Evolutionary conservation across 2,113 vertebrate genomes (phyloP), one percentile per base, ranked within the genome.

Genomic region (Accipiter cooperii): DNA sequence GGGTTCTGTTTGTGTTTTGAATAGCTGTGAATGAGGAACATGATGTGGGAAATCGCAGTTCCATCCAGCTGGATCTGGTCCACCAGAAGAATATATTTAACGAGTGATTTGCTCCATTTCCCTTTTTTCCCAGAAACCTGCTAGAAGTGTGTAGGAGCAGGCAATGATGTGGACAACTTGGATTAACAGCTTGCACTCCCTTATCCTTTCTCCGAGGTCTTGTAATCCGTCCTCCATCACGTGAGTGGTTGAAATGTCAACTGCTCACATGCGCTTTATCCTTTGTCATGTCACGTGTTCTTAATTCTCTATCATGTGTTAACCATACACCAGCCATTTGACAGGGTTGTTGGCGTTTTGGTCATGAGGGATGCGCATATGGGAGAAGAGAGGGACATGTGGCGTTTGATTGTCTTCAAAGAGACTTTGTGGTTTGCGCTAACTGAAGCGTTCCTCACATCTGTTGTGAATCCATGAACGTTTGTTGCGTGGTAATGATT

Each of bases 241-340:
- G 33, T 46, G 36, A 86, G 28, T 33, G 21, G 46, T 52, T 76
- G 13, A 57, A 34, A 18, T 21, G 28, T 89, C 71, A 77, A 3
- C 40, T 6, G 11, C 10, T 69, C 12, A 1, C 26, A 3, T 36
- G 42, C 0, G 0, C 44, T 54, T 73, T 40, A 14, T 69, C 44
- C 15, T 61, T 71, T 29, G 13, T 69, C 29, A 0, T 44, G 66
- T n/a, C 75, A 10, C 8, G 8, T 21, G 24, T 60, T 47, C 47
- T 55, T 75, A 58, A 38, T 89, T 92, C 60, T 70, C 66, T 29
- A 31, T 74, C 20, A 2, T 34, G 29, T 78, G 42, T 71, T 84
- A 75, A 46, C 91, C 18, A 22, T 51, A 55, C 63, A 49, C 42
- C 26, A 38, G 5, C 52, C 20, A 2, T 51, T 66, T 54, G 33